Conservation (phyloP, 2,888 invertebrate genomes). For the Tipula lateralis region DNA sequence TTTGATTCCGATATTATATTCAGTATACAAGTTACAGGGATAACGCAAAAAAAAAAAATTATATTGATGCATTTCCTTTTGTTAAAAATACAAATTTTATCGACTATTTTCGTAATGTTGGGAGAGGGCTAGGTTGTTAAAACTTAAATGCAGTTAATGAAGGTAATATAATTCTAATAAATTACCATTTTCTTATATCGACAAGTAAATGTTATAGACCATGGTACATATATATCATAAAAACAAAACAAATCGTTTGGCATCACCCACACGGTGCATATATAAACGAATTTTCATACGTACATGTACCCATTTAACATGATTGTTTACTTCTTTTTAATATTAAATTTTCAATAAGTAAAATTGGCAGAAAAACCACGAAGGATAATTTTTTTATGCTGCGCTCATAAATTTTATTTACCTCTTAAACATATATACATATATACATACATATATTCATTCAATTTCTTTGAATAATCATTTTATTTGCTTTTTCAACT, state of each 20-base stretch:
- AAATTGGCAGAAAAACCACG: neutral
- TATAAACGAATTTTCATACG: neutral
- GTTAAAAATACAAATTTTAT: too few relatives aligned
- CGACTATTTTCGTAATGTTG: too few relatives aligned
- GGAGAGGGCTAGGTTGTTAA: neutral
- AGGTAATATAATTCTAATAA: neutral
- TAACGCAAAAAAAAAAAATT: too few relatives aligned
- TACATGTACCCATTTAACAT: neutral
- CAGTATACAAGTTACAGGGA: too few relatives aligned
- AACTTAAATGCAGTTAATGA: neutral
- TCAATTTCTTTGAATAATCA: slow-evolving; percentile 1
- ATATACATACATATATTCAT: too few relatives aligned
- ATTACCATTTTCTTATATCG: neutral
- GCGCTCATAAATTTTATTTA: neutral
- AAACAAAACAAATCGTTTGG: neutral
- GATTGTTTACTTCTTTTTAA: neutral
- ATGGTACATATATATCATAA: neutral
- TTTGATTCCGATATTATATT: neutral
- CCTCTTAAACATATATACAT: neutral
- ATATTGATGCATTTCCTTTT: too few relatives aligned
- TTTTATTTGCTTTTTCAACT: neutral
- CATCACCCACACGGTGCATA: neutral
- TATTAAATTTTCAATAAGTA: slow-evolving; percentile 1
- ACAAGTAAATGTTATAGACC: neutral
- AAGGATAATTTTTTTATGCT: neutral